Evolutionary conservation across 1,140 invertebrate genomes (phyloP).

Genomic region (Hormaphis cornu): DNA sequence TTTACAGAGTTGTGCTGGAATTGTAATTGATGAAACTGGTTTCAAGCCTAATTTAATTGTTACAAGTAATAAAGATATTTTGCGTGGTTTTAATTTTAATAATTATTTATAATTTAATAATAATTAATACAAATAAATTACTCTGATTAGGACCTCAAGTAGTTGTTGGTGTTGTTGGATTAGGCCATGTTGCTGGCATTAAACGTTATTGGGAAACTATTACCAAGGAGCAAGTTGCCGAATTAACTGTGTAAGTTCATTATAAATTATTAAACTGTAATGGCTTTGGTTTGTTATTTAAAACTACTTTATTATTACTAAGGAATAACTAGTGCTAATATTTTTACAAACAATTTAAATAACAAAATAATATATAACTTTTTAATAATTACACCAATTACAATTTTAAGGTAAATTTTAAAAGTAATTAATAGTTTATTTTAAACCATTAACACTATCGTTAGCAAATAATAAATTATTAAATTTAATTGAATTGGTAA

Average conservation of each 20-base stretch:
- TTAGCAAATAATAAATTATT: too few relatives aligned
- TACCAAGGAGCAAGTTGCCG: constrained; percentile 1
- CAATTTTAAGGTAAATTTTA: too few relatives aligned
- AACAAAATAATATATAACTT: neutral
- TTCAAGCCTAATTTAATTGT: neutral
- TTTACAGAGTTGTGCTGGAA: constrained; percentile 61
- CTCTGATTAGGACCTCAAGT: constrained; percentile 38
- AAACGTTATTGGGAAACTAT: constrained; percentile 57
- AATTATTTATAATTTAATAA: neutral
- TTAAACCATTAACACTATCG: too few relatives aligned
- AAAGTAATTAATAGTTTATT: too few relatives aligned
- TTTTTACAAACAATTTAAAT: neutral
- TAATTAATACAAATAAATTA: neutral
- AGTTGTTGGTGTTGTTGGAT: constrained; percentile 89
- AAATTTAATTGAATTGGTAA: too few relatives aligned
- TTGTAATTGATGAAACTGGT: neutral
- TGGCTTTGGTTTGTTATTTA: too few relatives aligned
- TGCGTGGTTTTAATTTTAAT: neutral
- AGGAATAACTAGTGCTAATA: too few relatives aligned
- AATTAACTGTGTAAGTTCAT: constrained; percentile 19
- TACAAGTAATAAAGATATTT: neutral
- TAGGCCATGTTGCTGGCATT: constrained; percentile 85
- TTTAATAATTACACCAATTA: too few relatives aligned
- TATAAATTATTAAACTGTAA: neutral
- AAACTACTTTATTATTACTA: too few relatives aligned